phyloP scores from a whole-genome alignment of 2,797 vertebrate genomes.

The Anomalospiza imberbis region DNA sequence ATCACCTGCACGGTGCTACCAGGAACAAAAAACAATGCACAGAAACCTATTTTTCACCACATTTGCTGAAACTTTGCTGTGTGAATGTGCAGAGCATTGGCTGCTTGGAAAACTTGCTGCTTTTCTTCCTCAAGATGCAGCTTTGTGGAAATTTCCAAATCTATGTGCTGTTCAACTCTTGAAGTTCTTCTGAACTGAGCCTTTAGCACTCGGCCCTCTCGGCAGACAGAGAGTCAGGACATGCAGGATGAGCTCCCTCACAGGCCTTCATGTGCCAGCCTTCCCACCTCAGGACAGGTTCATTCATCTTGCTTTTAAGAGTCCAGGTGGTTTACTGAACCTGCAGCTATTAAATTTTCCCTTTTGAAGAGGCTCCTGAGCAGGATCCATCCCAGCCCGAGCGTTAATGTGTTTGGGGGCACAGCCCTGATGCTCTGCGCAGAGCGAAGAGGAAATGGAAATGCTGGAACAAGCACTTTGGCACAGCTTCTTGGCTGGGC shows the following conservation, averaged over 20 bases:
- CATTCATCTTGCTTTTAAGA: neutral
- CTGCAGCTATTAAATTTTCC: neutral
- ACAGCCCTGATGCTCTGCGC: neutral
- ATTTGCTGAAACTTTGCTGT: neutral
- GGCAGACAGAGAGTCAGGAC: neutral
- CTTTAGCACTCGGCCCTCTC: neutral
- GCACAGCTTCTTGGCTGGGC: conserved; percentile 54
- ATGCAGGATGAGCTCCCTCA: fast-evolving
- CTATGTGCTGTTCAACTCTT: neutral
- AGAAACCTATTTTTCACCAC: neutral
- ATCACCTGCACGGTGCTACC: neutral
- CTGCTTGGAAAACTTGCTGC: neutral
- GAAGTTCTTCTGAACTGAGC: neutral
- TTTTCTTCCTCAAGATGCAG: neutral
- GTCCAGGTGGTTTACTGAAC: neutral
- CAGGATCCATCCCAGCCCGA: neutral
- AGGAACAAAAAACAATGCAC: neutral
- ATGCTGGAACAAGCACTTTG: conserved; percentile 53
- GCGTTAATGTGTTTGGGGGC: neutral
- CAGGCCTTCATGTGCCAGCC: neutral
- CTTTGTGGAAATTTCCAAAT: neutral
- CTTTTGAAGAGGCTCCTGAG: neutral
- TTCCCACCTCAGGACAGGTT: neutral
- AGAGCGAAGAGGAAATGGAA: conserved; percentile 41
- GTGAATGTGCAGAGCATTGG: fast-evolving